Base-by-base conservation (phyloP, 2,797 vertebrate genomes). In the Dipus sagitta region DNA sequence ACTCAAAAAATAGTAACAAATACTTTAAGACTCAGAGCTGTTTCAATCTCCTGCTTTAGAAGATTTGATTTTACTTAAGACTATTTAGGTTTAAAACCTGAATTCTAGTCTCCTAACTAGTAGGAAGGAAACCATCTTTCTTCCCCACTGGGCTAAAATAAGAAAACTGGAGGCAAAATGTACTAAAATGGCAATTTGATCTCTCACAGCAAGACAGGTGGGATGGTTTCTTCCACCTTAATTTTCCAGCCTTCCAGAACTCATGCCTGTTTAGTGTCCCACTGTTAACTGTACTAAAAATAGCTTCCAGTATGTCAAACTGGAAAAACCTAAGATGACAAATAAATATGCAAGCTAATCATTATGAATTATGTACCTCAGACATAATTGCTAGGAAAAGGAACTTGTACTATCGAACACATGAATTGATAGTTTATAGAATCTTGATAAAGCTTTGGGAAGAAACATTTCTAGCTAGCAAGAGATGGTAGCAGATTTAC, bases 61-160 rank as follows among this genome's bases (percentile, higher is more conserved):
- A 28, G 58, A 24, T 18, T 23, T 32, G 62, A 54, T 62, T 26
- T 84, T 78, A 65, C 60, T 30, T 54, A 86, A 28, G 78, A n/a
- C 75, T 32, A 94, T 96, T 62, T 94, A 60, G 71, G 34, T 38
- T 93, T 80, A 91, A 94, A 77, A 64, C 38, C 94, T 72, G 64
- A 38, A 70, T 95, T 90, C 23, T 80, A 94, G 42, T 58, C 74
- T 10, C 18, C 70, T 81, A 60, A 84, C 0, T 92, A 82, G 67
- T 67, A 88, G 79, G 65, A 89, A 94, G 54, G 15, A 82, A 94
- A 38, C 78, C 70, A 92, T 34, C 47, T 92, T 92, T 6, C 90
- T 58, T 93, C 62, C 26, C 15, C 7, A 90, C 58, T 82, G 67
- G 68, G 68, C 52, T 96, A 58, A 96, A 85, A 95, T 96, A 95